Base-by-base conservation (phyloP, 2,888 invertebrate genomes). In the Drosophila fungiperda region DNA sequence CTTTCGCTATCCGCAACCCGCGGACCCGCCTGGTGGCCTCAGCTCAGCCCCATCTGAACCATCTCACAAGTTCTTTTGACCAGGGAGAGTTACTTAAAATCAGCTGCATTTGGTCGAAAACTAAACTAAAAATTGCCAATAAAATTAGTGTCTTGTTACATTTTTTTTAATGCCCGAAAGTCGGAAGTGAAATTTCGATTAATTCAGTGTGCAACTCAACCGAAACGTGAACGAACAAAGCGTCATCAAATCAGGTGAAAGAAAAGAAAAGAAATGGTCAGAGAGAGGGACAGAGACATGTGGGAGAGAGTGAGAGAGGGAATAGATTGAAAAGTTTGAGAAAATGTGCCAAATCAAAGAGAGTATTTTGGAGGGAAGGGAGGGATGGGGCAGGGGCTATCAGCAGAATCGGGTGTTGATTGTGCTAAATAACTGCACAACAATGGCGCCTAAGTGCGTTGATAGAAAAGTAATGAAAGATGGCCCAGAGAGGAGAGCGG, bases 361-460 rank as follows among this genome's bases (percentile, higher is more conserved):
- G 11, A 29, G 50, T 32, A 73, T 60, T 52, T 52, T 20, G 42
- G 52, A 40, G 60, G 45, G 48, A 49, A 49, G 36, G 29, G 9
- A 11, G 45, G 1, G 17, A n/a, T n/a, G 35, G 7, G 29, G 23
- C 12, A n/a, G 26, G 8, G n/a, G 62, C 73, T 84, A 83, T 85
- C 85, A 73, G 80, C 74, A 74, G 85, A 82, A 80, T 75, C 85
- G 90, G 78, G 89, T 87, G 85, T 86, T 86, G 85, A 86, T 86
- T 86, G 85, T 82, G 80, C 85, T 86, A 86, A 86, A 89, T 86
- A 86, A 86, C 85, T 86, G 89, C 85, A 82, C 89, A 86, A 86
- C 89, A 86, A 86, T 89, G 75, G 87, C 49, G 84, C 82, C 84
- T 86, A 86, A 86, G 85, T 86, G 89, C 85, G 89, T 89, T 86